These are phyloP conservation scores for Nineta flava DNA, from an alignment of 2,888 invertebrate species.

Conservation along the genomic window DNA sequence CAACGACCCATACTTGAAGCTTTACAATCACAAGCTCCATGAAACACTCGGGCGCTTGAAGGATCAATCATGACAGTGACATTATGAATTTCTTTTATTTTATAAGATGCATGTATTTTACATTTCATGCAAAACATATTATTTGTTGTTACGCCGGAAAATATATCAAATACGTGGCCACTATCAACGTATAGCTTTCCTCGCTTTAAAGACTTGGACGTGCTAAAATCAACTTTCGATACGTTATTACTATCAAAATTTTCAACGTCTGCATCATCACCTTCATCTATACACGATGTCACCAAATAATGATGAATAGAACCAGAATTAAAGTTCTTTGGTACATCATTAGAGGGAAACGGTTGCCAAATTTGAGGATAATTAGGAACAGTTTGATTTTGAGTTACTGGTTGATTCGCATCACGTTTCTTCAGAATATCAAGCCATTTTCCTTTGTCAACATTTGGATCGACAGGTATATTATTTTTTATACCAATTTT, in stretches of 20 bases:
- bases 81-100: conserved; percentile 7
- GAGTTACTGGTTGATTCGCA: neutral
- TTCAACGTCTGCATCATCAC: conserved; percentile 5
- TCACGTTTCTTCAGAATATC: conserved; percentile 3
- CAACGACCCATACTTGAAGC: neutral
- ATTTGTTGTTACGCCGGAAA: conserved; percentile 5
- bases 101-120: conserved; percentile 10
- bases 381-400: conserved; percentile 3
- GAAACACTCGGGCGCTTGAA: conserved; percentile 5
- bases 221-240: conserved; percentile 8
- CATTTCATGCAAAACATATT: too few species aligned
- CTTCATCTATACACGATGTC: too few species aligned
- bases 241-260: conserved; percentile 2
- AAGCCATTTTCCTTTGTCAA: conserved; percentile 9
- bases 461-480: conserved; percentile 7
- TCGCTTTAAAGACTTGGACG: conserved; percentile 10
- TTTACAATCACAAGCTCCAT: too few species aligned
- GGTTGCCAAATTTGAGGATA: conserved; percentile 8
- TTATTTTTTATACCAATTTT: conserved; percentile 8
- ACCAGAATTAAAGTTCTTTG: too few species aligned
- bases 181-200: conserved; percentile 10
- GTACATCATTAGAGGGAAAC: too few species aligned
- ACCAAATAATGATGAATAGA: too few species aligned
- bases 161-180: conserved; percentile 9
- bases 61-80: conserved; percentile 8